A percentile compares a stretch with the other conserved stretches of the same genome.
Conservation (phyloP, 2,888 invertebrate species). For the Salticus scenicus region DNA sequence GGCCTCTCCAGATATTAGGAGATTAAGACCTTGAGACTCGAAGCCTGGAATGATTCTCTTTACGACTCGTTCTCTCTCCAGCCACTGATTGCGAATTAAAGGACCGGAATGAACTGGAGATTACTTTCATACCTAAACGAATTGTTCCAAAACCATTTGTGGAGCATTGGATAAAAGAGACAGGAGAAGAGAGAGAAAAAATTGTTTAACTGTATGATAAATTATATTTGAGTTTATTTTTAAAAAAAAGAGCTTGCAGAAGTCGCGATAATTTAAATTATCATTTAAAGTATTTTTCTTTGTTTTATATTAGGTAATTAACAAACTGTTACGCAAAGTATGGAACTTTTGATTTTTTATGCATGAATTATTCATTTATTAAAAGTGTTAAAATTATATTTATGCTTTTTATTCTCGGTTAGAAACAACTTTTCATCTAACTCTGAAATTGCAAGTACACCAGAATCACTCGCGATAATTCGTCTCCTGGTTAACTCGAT, state of each 20-base stretch:
- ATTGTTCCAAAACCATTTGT: conserved; percentile 29
- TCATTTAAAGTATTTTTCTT: not conserved
- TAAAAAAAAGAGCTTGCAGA: not conserved
- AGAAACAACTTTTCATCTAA: too few relatives aligned
- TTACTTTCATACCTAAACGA: conserved; percentile 34
- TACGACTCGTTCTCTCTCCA: conserved; percentile 34
- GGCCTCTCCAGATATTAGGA: conserved; percentile 58
- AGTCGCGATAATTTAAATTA: not conserved
- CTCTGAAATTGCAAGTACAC: too few relatives aligned
- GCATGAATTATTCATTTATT: too few relatives aligned
- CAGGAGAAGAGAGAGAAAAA: not conserved
- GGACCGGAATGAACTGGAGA: conserved; percentile 25
- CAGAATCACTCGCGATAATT: too few relatives aligned
- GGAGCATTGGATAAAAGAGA: conserved; percentile 19
- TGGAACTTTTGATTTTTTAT: too few relatives aligned
- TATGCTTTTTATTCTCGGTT: too few relatives aligned
- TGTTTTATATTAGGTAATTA: too few relatives aligned
- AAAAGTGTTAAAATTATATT: too few relatives aligned
- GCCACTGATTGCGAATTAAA: conserved; percentile 35
- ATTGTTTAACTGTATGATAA: conserved; percentile 20
- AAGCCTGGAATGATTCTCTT: conserved; percentile 46
- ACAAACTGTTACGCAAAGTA: too few relatives aligned
- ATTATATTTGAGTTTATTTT: not conserved
- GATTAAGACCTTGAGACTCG: conserved; percentile 56
- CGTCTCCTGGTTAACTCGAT: too few relatives aligned